Evolutionary conservation across 2,888 invertebrate species (phyloP), one percentile per base, ranked within the genome.

Genomic region (Apoda limacodes): DNA sequence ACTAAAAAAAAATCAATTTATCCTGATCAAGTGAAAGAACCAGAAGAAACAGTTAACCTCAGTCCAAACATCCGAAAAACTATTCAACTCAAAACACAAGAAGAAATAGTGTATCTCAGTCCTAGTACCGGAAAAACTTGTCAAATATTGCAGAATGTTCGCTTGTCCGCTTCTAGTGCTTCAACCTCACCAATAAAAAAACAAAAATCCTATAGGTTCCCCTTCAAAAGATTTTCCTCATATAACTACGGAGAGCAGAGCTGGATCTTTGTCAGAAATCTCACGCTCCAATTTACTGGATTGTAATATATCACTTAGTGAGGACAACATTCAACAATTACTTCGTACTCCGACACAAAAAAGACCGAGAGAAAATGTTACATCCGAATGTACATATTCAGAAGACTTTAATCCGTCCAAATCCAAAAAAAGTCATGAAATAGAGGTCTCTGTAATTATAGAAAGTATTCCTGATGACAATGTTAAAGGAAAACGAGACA

Each of bases 251-350:
- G 40, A 40, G 40, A 40, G 37, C 40, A 40, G 37, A 37, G 33
- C 37, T 37, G 31, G 40, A 28, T 37, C 39, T 42, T 39, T 42
- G 25, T 42, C 39, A 39, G 42, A 42, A 37, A 42, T 39, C 28
- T 35, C 35, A 37, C 32, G 39, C 42, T 42, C 37, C 35, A 42
- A 42, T 42, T 42, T 42, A 39, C 37, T 42, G 32, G 35, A 42
- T 29, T 39, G 39, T 32, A 27, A 37, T 38, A 31, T 40, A 37
- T 37, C 38, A 27, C 35, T 35, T 39, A 39, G 27, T 39, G 35
- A 39, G 38, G 32, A 34, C 31, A 28, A 34, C 28, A 37, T 37
- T 26, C 25, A 36, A 27, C 25, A 36, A 36, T 23, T 36, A 30
- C 36, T 36, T 32, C 32, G 21, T 26, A 36, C 36, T 28, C 37